Base-by-base conservation (phyloP, 2,113 vertebrate species). In the Hepsetus odoe region DNA sequence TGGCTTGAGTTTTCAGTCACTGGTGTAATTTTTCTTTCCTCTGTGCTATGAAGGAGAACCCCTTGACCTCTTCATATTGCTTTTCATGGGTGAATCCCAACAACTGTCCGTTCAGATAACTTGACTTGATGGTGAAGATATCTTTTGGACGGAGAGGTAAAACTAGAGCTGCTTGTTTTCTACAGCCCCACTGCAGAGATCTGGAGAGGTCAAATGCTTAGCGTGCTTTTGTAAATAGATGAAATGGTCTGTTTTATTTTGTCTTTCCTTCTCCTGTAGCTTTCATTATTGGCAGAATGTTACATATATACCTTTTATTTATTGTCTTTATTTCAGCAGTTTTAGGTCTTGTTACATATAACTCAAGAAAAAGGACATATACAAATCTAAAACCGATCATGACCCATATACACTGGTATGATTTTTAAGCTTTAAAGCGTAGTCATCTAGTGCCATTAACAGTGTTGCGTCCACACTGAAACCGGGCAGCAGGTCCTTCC, bases 201-300 rank as follows among this genome's bases (percentile, higher is more conserved):
- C 76, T 61, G 62, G 5, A 76, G 24, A 81, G 74, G 72, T 87
- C 67, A 64, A 79, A 68, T 8, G 38, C 20, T 0, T 30, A 13
- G 18, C 55, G 26, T n/a, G 40, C 76, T 33, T 59, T 38, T 90
- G 85, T 86, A 86, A 76, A 90, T 87, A 87, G 20, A 68, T 20
- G 1, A 30, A 42, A 55, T 61, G 3, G 8, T 76, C 55, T 81
- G 84, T 87, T 81, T 89, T 75, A 46, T 74, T 61, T 40, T 59
- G 33, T 32, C 12, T 18, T 26, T 68, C 66, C 72, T 70, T 30
- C 9, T 56, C 46, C 8, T 67, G 69, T 68, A 59, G 53, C 13
- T 14, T 69, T 20, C 26, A 40, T 73, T 9, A 72, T 24, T 24
- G 0, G 72, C 62, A 61, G 84, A 69, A 64, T 69, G 22, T 77